A percentile compares a stretch with the other conserved stretches of the same genome.
These are phyloP conservation scores for Sphaeridia pumilis DNA, from an alignment of 2,888 invertebrate species.

Conservation along the genomic window DNA sequence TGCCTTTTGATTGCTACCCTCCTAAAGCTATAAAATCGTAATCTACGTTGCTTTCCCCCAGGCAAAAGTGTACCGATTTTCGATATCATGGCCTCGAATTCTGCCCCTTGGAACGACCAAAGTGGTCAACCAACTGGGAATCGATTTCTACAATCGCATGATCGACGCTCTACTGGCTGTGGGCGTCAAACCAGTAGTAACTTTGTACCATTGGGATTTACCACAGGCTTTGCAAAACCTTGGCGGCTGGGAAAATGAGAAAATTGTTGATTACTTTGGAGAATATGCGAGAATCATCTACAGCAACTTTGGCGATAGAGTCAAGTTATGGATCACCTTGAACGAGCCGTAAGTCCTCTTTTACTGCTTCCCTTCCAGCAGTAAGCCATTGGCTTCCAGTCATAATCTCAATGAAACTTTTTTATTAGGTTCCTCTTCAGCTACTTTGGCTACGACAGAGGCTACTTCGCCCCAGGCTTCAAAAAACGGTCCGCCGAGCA, in stretches of 20 bases:
- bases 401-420: neutral
- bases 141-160: constrained; percentile 19
- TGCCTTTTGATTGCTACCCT: neutral
- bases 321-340: constrained; percentile 18
- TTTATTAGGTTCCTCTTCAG: constrained; percentile 1
- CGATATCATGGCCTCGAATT: constrained; percentile 11
- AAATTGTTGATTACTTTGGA: constrained; percentile 7
- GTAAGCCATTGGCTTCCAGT: neutral
- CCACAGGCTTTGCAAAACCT: constrained; percentile 13
- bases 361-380: neutral
- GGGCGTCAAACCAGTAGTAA: constrained; percentile 17
- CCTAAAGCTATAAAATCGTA: neutral
- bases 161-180: constrained; percentile 12
- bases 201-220: constrained; percentile 19
- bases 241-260: constrained; percentile 15
- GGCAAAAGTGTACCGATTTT: constrained; percentile 15
- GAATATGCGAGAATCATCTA: constrained; percentile 13
- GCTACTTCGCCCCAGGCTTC: constrained; percentile 1
- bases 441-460: neutral
- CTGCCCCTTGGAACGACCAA: constrained; percentile 5
- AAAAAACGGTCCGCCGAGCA: neutral
- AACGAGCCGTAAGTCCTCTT: constrained; percentile 12
- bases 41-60: neutral
- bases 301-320: constrained; percentile 14
- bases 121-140: constrained; percentile 13